phyloP scores from a whole-genome alignment of 2,113 vertebrate genomes.

The Elanus axillaris region DNA sequence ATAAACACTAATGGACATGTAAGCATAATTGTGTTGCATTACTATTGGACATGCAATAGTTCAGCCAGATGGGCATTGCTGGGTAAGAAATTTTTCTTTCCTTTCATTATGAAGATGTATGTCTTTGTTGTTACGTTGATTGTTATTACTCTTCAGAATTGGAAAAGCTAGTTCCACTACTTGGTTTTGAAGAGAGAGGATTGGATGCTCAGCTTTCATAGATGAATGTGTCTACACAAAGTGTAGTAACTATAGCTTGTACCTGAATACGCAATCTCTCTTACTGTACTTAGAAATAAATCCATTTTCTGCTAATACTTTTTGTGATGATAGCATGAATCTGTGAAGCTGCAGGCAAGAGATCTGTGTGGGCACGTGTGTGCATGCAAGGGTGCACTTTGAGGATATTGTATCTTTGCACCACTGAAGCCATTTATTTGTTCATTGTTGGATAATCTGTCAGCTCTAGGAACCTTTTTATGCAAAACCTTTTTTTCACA shows the following conservation, averaged over 20 bases:
- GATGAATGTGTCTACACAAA: not conserved
- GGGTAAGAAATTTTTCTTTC: not conserved
- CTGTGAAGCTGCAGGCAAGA: not conserved
- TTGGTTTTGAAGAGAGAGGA: not conserved
- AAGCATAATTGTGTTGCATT: not conserved
- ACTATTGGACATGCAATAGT: not conserved
- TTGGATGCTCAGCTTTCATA: not conserved
- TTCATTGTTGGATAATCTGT: not conserved
- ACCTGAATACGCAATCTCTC: not conserved
- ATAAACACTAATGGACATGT: not conserved
- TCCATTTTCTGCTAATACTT: not conserved
- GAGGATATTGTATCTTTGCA: not conserved
- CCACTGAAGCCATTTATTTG: not conserved
- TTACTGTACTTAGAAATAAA: not conserved
- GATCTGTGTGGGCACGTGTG: not conserved
- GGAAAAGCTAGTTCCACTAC: not conserved
- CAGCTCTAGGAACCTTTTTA: not conserved
- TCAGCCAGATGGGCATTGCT: not conserved
- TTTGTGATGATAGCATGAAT: not conserved
- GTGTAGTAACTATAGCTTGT: not conserved
- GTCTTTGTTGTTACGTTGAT: not conserved
- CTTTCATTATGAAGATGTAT: not conserved
- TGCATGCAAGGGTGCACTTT: not conserved
- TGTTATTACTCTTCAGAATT: not conserved
- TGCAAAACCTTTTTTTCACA: not conserved